Evolutionary conservation across 2,113 vertebrate genomes (phyloP).

Genomic region (Scalopus aquaticus): DNA sequence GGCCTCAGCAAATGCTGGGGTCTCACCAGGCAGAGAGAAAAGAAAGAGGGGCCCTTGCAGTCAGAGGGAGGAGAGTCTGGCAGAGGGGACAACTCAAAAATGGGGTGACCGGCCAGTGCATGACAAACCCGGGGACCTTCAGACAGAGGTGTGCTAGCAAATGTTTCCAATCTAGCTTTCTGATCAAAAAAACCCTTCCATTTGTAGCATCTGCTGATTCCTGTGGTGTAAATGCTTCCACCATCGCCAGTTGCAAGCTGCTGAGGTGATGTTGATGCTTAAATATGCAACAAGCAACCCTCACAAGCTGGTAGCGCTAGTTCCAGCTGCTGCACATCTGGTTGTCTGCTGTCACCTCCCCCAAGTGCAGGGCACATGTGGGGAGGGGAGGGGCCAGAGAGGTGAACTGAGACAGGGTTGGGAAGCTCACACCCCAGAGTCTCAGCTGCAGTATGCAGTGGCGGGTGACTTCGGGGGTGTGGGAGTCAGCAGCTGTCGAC

Average conservation of each 20-base stretch:
- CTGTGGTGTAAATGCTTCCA: neutral
- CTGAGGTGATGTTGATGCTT: neutral
- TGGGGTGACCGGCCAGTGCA: rapidly evolving
- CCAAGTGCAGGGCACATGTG: rapidly evolving
- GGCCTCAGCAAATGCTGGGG: neutral
- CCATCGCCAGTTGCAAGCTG: neutral
- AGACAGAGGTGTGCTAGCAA: rapidly evolving
- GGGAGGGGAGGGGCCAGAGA: neutral
- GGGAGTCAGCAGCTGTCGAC: neutral
- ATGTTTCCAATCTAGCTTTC: neutral
- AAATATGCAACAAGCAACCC: neutral
- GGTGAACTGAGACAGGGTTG: rapidly evolving
- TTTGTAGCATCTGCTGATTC: neutral
- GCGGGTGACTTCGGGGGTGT: no score
- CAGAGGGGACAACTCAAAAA: neutral
- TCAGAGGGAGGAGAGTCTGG: neutral
- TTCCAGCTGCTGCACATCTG: neutral
- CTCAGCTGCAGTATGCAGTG: neutral
- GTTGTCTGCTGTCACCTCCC: neutral
- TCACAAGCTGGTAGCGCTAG: neutral
- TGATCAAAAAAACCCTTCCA: rapidly evolving
- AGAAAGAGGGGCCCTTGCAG: neutral
- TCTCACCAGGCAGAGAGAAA: neutral
- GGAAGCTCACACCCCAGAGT: neutral
- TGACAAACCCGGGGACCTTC: neutral